phyloP scores from a whole-genome alignment of 2,797 vertebrate genomes.

The Fistularia commersonii region DNA sequence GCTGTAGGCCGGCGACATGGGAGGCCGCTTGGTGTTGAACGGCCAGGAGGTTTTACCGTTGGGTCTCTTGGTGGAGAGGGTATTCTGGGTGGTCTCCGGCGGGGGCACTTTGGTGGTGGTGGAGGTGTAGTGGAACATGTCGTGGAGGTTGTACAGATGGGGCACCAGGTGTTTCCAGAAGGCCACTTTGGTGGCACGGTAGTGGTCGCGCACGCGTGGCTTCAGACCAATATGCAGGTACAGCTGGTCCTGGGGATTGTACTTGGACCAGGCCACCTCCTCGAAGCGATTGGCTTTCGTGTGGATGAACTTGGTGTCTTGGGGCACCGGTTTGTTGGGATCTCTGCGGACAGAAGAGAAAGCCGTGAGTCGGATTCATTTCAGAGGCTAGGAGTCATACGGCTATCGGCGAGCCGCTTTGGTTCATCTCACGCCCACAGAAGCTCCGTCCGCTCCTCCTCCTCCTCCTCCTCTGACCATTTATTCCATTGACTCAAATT shows the following conservation, averaged over 20 bases:
- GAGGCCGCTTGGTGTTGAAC: conserved; percentile 90
- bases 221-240: conserved; percentile 96
- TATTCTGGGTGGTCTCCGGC: conserved; percentile 92
- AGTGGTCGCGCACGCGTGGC: conserved; percentile 93
- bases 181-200: conserved; percentile 95
- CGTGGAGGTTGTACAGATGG: conserved; percentile 93
- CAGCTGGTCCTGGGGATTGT: conserved; percentile 93
- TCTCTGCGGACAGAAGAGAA: conserved; percentile 73
- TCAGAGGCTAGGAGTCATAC: conserved; percentile 13
- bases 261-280: conserved; percentile 97
- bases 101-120: conserved; percentile 97
- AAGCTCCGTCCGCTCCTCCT: not conserved
- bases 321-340: conserved; percentile 94
- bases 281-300: conserved; percentile 96
- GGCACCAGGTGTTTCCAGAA: conserved; percentile 98
- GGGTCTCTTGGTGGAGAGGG: conserved; percentile 89
- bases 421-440: conserved; percentile 4
- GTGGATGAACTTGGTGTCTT: conserved; percentile 98
- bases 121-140: conserved; percentile 99
- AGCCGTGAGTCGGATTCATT: conserved; percentile 10
- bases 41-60: conserved; percentile 82
- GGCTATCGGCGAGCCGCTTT: conserved; percentile 14
- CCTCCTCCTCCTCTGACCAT: not conserved
- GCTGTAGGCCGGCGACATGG: conserved; percentile 90
- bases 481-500: conserved; percentile 1